phyloP scores from a whole-genome alignment of 2,113 vertebrate species.

The Manacus vitellinus region DNA sequence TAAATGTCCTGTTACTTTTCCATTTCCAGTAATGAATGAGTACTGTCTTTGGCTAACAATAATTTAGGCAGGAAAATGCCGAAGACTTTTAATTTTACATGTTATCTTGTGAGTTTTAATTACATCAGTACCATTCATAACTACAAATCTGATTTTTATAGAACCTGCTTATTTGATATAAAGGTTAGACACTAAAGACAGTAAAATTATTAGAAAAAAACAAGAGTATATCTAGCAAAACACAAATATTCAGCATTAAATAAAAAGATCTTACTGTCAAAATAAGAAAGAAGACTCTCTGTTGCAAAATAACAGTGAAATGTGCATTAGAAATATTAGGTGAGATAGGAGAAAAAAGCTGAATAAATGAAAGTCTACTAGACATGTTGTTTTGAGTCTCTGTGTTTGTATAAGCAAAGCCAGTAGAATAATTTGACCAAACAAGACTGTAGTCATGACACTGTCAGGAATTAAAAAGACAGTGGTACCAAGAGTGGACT shows the following conservation, averaged over 20 bases:
- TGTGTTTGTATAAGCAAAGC: neutral
- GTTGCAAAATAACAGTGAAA: neutral
- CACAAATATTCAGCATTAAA: neutral
- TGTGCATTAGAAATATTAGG: neutral
- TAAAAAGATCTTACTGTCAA: neutral
- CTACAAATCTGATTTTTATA: neutral
- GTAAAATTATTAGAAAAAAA: neutral
- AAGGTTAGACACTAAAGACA: neutral
- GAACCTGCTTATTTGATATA: neutral
- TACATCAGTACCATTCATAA: neutral
- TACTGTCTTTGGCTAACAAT: neutral
- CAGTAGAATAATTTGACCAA: neutral
- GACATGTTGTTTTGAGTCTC: neutral
- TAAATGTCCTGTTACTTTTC: neutral
- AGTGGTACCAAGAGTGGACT: neutral
- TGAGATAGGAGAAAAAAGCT: neutral
- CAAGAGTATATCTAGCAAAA: neutral
- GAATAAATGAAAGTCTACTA: neutral
- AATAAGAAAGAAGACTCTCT: neutral
- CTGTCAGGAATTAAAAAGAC: neutral
- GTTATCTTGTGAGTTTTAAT: neutral
- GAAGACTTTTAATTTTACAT: neutral
- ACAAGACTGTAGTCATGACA: fast-evolving
- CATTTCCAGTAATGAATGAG: neutral
- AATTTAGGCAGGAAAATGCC: neutral